Conservation (phyloP, 2,888 invertebrate species). For the Xylocampa areola region DNA sequence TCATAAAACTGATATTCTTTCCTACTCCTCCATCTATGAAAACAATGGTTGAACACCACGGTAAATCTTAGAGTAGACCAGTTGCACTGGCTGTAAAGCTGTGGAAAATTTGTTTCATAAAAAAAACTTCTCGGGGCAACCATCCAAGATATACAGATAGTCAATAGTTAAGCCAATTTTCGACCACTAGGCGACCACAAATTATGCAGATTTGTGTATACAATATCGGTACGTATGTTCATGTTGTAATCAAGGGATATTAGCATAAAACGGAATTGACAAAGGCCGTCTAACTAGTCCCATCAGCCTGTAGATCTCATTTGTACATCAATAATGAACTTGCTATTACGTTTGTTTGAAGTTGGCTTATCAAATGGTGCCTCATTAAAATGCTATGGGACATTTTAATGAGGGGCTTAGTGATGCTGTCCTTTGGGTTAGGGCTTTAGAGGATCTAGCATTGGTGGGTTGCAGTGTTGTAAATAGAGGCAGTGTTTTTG, state of each 20-base stretch:
- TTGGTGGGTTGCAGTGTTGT: conserved; percentile 10
- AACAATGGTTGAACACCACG: no score
- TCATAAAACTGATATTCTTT: no score
- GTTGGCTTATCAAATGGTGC: conserved; percentile 43
- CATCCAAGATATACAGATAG: neutral
- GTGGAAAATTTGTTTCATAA: no score
- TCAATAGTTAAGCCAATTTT: conserved; percentile 43
- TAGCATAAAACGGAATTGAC: conserved; percentile 67
- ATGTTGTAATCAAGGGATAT: conserved; percentile 64
- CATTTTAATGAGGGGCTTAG: conserved; percentile 8
- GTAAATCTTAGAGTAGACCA: no score
- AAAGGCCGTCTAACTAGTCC: conserved; percentile 64
- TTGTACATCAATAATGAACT: conserved; percentile 60
- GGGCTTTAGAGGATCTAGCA: neutral
- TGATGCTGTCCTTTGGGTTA: conserved; percentile 18
- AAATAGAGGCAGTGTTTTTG: conserved; percentile 1
- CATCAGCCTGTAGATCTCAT: conserved; percentile 47
- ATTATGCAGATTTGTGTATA: conserved; percentile 43
- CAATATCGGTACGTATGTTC: conserved; percentile 44
- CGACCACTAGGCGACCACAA: conserved; percentile 44
- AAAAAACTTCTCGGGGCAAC: conserved; percentile 10
- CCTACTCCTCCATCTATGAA: no score
- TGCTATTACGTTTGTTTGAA: conserved; percentile 51
- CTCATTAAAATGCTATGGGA: conserved; percentile 30
- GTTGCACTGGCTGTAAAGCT: no score